These are phyloP conservation scores for Camponotus pennsylvanicus DNA, from an alignment of 1,140 invertebrate species.

Conservation along the genomic window DNA sequence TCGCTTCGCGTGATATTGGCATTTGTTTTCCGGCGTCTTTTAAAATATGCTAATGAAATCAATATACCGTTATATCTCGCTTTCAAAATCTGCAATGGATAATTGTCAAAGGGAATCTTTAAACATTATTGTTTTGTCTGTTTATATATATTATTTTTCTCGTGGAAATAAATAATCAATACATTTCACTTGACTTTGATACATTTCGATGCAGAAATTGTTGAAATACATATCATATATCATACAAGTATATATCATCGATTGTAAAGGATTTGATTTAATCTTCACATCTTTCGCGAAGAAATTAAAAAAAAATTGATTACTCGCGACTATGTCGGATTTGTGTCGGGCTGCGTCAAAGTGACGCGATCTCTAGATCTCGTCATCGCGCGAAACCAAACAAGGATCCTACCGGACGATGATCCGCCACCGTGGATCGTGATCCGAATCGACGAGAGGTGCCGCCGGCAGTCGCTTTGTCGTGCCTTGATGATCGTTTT, in stretches of 20 bases:
- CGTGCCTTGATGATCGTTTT: not conserved
- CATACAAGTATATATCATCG: not conserved
- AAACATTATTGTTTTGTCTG: not conserved
- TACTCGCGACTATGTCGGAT: not conserved
- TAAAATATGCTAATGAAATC: slow-evolving; percentile 23
- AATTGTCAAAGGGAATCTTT: not conserved
- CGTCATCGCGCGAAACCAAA: slow-evolving; percentile 31
- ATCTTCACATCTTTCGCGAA: not conserved
- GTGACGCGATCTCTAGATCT: slow-evolving; percentile 14
- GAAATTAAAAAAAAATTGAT: not conserved
- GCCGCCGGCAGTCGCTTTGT: slow-evolving; percentile 57
- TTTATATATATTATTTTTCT: not conserved
- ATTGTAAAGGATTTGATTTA: not conserved
- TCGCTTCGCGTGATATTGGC: not conserved
- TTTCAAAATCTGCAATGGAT: not conserved
- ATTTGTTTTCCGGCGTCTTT: not conserved
- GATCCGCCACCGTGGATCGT: slow-evolving; percentile 57
- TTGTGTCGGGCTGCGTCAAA: not conserved
- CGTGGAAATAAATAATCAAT: not conserved
- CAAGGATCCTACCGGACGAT: slow-evolving; percentile 16
- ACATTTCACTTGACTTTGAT: not conserved
- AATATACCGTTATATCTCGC: not conserved
- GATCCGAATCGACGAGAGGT: slow-evolving; percentile 60
- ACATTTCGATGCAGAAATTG: not conserved
- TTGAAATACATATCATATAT: not conserved